These are phyloP conservation scores for Ardeotis arabs DNA, from an alignment of 2,113 vertebrate species.

Conservation along the genomic window DNA sequence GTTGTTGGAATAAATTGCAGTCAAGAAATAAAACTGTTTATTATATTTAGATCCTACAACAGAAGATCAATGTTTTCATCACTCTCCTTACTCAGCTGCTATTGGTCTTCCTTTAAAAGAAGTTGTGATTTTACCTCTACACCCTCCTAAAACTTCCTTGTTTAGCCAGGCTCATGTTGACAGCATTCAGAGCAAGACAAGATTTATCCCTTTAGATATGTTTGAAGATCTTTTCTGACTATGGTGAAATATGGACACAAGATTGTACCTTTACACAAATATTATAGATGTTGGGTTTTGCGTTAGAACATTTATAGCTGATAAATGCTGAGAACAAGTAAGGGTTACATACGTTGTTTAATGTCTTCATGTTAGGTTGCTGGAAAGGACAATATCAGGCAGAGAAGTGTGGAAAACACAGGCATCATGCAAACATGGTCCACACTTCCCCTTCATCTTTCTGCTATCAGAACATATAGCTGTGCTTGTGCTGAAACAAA, in stretches of 20 bases:
- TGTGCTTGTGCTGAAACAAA: not conserved
- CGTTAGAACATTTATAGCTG: not conserved
- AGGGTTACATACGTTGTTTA: not conserved
- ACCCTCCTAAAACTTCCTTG: not conserved
- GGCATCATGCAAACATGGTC: not conserved
- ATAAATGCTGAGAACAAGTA: not conserved
- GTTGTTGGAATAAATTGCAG: not conserved
- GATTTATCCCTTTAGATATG: not conserved
- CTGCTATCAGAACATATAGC: not conserved
- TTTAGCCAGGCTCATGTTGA: not conserved
- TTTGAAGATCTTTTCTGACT: not conserved
- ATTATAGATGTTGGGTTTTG: not conserved
- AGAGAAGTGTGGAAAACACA: not conserved
- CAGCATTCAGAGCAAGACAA: not conserved
- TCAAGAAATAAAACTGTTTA: not conserved
- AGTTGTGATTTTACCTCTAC: not conserved
- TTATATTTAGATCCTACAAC: not conserved
- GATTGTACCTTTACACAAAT: not conserved
- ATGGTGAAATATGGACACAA: not conserved
- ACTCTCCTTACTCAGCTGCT: not conserved
- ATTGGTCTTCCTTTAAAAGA: not conserved
- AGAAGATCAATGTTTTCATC: not conserved
- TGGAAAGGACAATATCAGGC: not conserved
- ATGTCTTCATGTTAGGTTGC: not conserved
- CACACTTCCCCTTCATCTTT: not conserved